Conservation (phyloP, 2,113 vertebrate genomes). For the Aphelocoma coerulescens region DNA sequence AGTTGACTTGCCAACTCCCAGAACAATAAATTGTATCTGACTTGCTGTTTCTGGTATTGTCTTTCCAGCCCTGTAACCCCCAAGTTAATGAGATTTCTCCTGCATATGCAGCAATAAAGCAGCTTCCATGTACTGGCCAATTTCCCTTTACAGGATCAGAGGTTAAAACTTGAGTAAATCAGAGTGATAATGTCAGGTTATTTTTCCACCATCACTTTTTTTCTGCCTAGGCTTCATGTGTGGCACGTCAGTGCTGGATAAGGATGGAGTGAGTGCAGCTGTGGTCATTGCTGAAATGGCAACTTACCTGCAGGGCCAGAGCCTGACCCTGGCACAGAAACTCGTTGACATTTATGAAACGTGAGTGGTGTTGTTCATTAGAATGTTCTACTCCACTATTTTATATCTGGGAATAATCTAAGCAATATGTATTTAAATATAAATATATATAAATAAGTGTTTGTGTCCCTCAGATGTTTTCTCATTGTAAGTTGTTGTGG, state of each 20-base stretch:
- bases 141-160: background rate
- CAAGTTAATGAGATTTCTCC: background rate
- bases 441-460: background rate
- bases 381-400: rapidly evolving
- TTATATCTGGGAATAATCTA: background rate
- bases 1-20: background rate
- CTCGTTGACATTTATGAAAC: constrained; percentile 82
- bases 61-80: background rate
- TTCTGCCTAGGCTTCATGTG: constrained; percentile 86
- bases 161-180: background rate
- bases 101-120: background rate
- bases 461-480: background rate
- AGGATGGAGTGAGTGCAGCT: constrained; percentile 93
- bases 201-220: background rate
- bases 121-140: background rate
- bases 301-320: constrained; percentile 77
- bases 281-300: constrained; percentile 91
- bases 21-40: background rate
- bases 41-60: background rate
- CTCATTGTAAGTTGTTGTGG: background rate
- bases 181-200: background rate
- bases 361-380: constrained; percentile 64
- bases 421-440: background rate
- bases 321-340: constrained; percentile 79
- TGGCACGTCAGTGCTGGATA: constrained; percentile 85